phyloP scores from a whole-genome alignment of 2,797 vertebrate species.

The Lepus townsendii region DNA sequence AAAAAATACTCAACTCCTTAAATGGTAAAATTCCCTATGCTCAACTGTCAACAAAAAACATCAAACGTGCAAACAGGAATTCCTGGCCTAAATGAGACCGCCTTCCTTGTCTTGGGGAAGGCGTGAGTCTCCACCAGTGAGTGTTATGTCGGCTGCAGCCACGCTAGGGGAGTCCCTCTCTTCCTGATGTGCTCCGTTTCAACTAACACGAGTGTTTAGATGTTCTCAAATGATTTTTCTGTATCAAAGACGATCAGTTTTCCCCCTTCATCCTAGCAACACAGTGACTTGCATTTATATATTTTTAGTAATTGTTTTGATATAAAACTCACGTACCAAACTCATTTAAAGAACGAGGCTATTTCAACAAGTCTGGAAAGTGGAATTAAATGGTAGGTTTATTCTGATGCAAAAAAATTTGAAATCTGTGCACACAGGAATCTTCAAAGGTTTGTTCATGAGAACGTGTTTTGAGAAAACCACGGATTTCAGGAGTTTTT shows the following conservation, averaged over 20 bases:
- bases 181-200: background rate
- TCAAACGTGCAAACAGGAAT: too few species aligned
- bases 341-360: background rate
- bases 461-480: too few species aligned
- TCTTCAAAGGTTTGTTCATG: too few species aligned
- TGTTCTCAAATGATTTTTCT: conserved; percentile 3
- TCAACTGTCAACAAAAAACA: background rate
- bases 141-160: too few species aligned
- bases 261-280: background rate
- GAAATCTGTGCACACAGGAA: too few species aligned
- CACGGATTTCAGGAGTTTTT: too few species aligned
- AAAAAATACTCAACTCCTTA: background rate
- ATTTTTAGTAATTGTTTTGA: background rate
- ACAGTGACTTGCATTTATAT: background rate
- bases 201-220: background rate
- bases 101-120: background rate
- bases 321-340: background rate
- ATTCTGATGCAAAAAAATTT: too few species aligned
- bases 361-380: too few species aligned
- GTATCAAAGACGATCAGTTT: background rate
- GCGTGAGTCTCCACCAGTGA: background rate
- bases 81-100: background rate
- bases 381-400: too few species aligned
- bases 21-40: background rate
- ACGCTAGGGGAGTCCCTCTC: background rate